Base-by-base conservation (phyloP, 2,888 invertebrate genomes). In the Muschampia staudingeri region DNA sequence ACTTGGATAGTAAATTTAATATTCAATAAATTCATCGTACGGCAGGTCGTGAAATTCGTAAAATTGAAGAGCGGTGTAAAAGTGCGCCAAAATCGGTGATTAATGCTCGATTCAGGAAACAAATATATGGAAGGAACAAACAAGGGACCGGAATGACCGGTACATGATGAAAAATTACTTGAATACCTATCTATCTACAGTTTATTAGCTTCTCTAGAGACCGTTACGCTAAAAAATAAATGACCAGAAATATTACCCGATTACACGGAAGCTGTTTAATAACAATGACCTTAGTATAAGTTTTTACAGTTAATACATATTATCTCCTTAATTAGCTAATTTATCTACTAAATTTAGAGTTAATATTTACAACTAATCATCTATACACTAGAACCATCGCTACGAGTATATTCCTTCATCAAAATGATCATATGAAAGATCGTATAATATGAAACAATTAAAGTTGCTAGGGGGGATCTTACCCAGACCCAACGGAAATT, bases 91-190 rank as follows among this genome's bases (percentile, higher is more conserved):
- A 80, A 76, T 80, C 61, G 80, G 42, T 80, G 80, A 80, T 80
- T 80, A 82, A 82, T 82, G 67, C 70, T 83, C 82, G 81, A 84
- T 85, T 82, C 88, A 85, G 93, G 94, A 94, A 91, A 92, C 92
- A 90, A 92, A 92, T 92, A 92, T 92, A 90, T 89, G 87, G 80
- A 85, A 83, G 88, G 86, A 82, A 71, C 76, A 61, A 82, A 85
- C 78, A 88, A 88, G 90, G 82, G 84, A 83, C 67, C 83, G 76
- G 82, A 25, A 25, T 25, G 25, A 25, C 2, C 34, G 85, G 82
- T 81, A 82, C 56, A 75, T 30, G 34, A 82, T 73, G 82, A 73
- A 40, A 2, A 40, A 34, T 8, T n/a, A 7, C 34, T 34, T 67
- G 6, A 67, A 67, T 65, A 30, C 30, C 52, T 61, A 61, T 42